These are phyloP conservation scores for Oxycera nigricornis DNA, from an alignment of 2,888 invertebrate genomes.

Conservation along the genomic window DNA sequence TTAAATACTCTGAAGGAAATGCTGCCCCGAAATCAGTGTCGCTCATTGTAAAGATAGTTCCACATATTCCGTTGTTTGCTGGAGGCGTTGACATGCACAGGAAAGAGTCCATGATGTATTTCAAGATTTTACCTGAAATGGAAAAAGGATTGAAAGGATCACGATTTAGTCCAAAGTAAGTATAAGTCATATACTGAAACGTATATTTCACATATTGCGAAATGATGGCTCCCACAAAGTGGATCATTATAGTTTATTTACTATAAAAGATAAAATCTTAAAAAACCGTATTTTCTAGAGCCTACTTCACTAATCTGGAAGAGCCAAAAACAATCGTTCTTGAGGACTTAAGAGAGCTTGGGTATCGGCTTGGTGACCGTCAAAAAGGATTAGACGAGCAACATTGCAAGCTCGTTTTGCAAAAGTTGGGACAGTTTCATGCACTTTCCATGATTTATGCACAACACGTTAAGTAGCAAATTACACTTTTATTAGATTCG, in stretches of 20 bases:
- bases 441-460: constrained; percentile 65
- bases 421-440: constrained; percentile 66
- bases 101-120: constrained; percentile 63
- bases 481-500: not conserved
- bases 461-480: constrained; percentile 61
- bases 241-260: too few species aligned
- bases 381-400: constrained; percentile 65
- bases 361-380: constrained; percentile 65
- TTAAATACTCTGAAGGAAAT: constrained; percentile 44
- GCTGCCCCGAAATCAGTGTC: constrained; percentile 25
- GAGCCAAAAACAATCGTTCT: constrained; percentile 59
- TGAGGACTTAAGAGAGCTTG: constrained; percentile 63
- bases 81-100: constrained; percentile 62
- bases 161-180: constrained; percentile 57
- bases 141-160: constrained; percentile 60
- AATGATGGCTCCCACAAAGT: too few species aligned
- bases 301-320: constrained; percentile 57
- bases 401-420: constrained; percentile 63
- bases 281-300: constrained; percentile 46
- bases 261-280: not conserved
- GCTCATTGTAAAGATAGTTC: constrained; percentile 17
- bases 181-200: too few species aligned
- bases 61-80: constrained; percentile 51
- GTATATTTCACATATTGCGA: too few species aligned
- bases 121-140: constrained; percentile 60